Percentiles rank a stretch among this genome's conserved stretches.
Conservation (phyloP, 2,113 vertebrate genomes). For the Pao palembangensis region DNA sequence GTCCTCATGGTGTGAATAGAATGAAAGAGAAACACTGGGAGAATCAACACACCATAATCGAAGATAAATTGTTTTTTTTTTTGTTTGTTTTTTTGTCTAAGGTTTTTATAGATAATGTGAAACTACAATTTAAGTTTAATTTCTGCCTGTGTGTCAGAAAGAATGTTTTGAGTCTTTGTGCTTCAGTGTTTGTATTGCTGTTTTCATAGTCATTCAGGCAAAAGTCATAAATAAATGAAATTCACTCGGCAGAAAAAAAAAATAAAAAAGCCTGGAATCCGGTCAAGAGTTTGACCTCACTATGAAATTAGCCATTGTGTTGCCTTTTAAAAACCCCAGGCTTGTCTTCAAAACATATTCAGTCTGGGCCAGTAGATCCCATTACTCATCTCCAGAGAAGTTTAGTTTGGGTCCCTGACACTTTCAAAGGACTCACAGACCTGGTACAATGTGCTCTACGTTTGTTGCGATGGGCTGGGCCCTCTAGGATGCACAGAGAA, state of each 20-base stretch:
- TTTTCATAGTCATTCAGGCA: too few species aligned
- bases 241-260: conserved; percentile 18
- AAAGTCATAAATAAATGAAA: conserved; percentile 10
- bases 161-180: too few species aligned
- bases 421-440: conserved; percentile 49
- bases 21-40: too few species aligned
- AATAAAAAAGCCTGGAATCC: conserved; percentile 11
- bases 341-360: conserved; percentile 58
- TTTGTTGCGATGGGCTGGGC: conserved; percentile 40
- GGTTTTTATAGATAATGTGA: too few species aligned
- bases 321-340: conserved; percentile 36
- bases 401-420: conserved; percentile 63
- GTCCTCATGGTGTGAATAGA: too few species aligned
- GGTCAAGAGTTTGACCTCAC: conserved; percentile 40
- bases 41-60: too few species aligned
- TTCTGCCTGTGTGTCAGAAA: too few species aligned
- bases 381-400: conserved; percentile 71
- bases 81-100: too few species aligned
- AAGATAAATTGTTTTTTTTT: too few species aligned
- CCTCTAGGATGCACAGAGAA: conserved; percentile 33
- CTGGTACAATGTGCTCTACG: conserved; percentile 56
- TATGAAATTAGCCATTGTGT: conserved; percentile 69
- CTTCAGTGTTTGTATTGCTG: too few species aligned
- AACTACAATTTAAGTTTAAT: too few species aligned
- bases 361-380: conserved; percentile 66